Evolutionary conservation across 2,113 vertebrate genomes (phyloP).

Genomic region (Corynorhinus townsendii): DNA sequence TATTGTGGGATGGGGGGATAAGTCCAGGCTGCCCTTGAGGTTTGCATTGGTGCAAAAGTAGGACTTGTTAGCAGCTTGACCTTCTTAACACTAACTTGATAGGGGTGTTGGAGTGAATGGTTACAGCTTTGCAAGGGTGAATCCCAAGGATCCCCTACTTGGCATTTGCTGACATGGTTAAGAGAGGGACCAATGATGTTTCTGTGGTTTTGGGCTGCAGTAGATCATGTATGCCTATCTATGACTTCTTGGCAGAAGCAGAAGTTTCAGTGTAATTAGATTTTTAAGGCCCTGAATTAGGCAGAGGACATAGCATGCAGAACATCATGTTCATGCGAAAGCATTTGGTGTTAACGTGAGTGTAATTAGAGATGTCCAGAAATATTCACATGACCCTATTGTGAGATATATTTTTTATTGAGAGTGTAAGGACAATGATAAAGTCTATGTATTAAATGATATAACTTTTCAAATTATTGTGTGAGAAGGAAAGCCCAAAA

Average conservation of each 20-base stretch:
- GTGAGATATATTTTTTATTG: neutral
- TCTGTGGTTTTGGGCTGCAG: neutral
- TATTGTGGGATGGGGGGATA: neutral
- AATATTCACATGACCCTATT: neutral
- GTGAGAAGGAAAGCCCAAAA: neutral
- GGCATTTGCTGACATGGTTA: neutral
- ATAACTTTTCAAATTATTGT: neutral
- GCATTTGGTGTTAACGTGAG: neutral
- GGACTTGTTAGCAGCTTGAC: neutral
- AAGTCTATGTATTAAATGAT: neutral
- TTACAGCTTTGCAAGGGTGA: neutral
- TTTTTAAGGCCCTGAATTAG: neutral
- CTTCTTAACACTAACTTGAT: neutral
- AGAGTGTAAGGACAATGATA: neutral
- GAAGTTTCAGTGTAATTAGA: neutral
- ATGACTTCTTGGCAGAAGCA: neutral
- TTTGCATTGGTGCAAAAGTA: neutral
- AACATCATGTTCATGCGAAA: neutral
- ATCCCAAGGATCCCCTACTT: neutral
- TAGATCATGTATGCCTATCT: neutral
- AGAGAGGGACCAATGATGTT: fast-evolving
- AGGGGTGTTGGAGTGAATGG: fast-evolving
- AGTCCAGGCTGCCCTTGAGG: neutral
- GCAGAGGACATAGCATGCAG: neutral
- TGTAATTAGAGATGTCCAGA: neutral